Evolutionary conservation across 2,888 invertebrate species (phyloP).

Genomic region (Clivina fossor): DNA sequence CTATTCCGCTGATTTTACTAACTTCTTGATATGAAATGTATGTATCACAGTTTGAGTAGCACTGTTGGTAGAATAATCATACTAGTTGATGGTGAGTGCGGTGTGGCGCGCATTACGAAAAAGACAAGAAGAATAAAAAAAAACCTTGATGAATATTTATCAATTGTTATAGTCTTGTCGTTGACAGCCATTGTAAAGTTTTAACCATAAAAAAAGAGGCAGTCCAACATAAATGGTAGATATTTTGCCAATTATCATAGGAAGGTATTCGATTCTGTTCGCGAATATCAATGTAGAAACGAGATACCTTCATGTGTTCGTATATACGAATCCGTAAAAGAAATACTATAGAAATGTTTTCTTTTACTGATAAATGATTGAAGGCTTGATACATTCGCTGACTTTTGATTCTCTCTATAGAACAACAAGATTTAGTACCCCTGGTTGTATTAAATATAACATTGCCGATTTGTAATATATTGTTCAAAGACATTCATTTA

Average conservation of each 20-base stretch:
- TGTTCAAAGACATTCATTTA: too few species aligned
- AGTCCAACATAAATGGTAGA: conserved; percentile 19
- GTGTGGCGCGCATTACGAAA: too few species aligned
- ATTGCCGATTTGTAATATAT: too few species aligned
- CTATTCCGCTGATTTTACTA: too few species aligned
- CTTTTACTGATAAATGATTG: conserved; percentile 1
- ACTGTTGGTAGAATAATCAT: too few species aligned
- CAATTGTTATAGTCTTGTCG: conserved; percentile 33
- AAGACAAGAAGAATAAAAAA: conserved; percentile 15
- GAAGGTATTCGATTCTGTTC: conserved; percentile 12
- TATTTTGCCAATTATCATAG: conserved; percentile 34
- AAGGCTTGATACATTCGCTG: conserved; percentile 18
- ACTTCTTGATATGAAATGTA: too few species aligned
- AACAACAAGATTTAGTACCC: conserved; percentile 6
- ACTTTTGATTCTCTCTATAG: conserved; percentile 1
- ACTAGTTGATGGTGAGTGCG: too few species aligned
- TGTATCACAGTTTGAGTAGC: too few species aligned
- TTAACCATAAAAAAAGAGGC: conserved; percentile 29
- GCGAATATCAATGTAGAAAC: conserved; percentile 4
- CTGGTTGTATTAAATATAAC: conserved; percentile 12
- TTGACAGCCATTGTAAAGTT: conserved; percentile 33
- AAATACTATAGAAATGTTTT: not conserved
- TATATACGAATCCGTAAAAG: not conserved
- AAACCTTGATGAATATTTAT: conserved; percentile 32
- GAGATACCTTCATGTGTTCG: not conserved